phyloP scores from a whole-genome alignment of 2,888 invertebrate species.

The Petrophora chlorosata region DNA sequence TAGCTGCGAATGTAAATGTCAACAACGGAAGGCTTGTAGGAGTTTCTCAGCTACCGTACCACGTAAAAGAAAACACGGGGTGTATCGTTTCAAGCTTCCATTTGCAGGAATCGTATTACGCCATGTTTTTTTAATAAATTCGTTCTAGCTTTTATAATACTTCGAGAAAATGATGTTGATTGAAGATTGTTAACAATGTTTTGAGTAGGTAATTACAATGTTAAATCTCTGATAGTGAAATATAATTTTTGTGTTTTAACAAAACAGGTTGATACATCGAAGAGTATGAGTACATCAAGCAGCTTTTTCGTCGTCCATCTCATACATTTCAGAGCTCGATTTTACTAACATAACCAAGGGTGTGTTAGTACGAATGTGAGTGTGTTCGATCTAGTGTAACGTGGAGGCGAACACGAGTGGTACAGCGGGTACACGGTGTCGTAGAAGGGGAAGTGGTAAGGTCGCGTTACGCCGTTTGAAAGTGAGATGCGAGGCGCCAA shows the following conservation, averaged over 20 bases:
- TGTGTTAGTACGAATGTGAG: conserved; percentile 18
- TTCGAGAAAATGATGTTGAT: too few species aligned
- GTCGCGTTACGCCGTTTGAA: conserved; percentile 82
- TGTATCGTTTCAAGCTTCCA: conserved; percentile 17
- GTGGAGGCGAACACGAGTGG: conserved; percentile 56
- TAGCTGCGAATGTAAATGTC: conserved; percentile 26
- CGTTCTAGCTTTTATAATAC: too few species aligned
- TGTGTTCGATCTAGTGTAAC: conserved; percentile 44
- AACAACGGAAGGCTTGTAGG: conserved; percentile 21
- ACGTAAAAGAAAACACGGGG: conserved; percentile 17
- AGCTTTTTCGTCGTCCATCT: conserved; percentile 7
- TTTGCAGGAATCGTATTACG: conserved; percentile 5
- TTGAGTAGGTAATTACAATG: background rate
- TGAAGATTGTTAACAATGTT: too few species aligned
- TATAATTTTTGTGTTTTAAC: background rate
- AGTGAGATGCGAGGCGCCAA: conserved; percentile 82
- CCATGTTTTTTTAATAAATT: conserved; percentile 2
- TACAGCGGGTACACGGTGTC: conserved; percentile 54
- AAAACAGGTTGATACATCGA: background rate
- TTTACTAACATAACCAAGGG: conserved; percentile 3
- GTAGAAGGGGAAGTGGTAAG: conserved; percentile 73
- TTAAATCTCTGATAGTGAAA: background rate
- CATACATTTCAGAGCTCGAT: conserved; percentile 1
- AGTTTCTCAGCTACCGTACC: conserved; percentile 10
- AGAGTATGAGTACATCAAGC: background rate